These are phyloP conservation scores for Herpetotheres cachinnans DNA, from an alignment of 2,113 vertebrate species.

Conservation along the genomic window DNA sequence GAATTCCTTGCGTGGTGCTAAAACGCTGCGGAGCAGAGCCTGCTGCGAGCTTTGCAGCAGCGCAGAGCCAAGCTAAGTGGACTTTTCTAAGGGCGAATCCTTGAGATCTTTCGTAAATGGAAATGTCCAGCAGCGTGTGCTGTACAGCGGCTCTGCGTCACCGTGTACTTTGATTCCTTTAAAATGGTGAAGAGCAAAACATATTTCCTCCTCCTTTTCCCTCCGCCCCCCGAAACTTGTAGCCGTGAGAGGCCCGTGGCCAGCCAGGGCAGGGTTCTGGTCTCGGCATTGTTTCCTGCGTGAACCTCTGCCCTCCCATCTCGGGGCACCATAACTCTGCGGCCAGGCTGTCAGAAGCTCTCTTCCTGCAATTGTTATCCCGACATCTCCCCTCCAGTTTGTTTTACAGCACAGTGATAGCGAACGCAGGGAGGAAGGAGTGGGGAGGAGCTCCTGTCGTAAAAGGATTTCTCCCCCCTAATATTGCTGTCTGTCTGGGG, in stretches of 20 bases:
- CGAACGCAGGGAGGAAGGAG: slow-evolving; percentile 3
- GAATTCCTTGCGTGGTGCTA: neutral
- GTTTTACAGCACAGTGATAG: slow-evolving; percentile 15
- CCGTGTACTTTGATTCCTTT: neutral
- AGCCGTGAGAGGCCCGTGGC: neutral
- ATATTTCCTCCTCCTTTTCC: neutral
- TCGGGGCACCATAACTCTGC: neutral
- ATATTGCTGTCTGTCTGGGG: neutral
- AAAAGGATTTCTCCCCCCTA: neutral
- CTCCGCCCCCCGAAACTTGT: neutral
- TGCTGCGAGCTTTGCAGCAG: neutral
- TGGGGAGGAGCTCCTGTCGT: neutral
- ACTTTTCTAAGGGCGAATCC: neutral
- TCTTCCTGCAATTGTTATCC: slow-evolving; percentile 53
- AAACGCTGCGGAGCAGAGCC: accelerated
- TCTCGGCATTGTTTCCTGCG: neutral
- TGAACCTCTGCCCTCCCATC: slow-evolving; percentile 14
- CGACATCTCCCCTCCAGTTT: slow-evolving; percentile 1
- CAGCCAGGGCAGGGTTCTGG: neutral
- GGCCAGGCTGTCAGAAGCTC: slow-evolving; percentile 1
- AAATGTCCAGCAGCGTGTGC: neutral
- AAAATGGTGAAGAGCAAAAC: neutral
- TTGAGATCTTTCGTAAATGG: neutral
- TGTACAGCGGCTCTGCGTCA: neutral
- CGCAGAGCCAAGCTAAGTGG: neutral